Percentiles rank a stretch among this genome's conserved stretches.
These are phyloP conservation scores for Carollia perspicillata DNA, from an alignment of 2,113 vertebrate genomes.

Conservation along the genomic window DNA sequence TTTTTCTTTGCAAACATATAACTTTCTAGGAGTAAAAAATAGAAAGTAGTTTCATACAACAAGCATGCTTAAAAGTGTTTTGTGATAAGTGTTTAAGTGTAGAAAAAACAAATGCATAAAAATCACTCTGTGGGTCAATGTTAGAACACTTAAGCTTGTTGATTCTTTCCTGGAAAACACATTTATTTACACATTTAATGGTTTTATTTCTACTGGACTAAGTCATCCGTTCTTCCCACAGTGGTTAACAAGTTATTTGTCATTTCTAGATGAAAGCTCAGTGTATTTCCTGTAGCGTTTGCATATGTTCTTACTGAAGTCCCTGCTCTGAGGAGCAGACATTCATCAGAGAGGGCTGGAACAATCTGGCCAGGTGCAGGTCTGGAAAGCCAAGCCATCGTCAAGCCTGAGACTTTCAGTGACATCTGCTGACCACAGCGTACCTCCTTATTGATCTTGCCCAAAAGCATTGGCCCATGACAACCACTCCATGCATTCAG, in stretches of 20 bases:
- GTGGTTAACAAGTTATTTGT: constrained; percentile 9
- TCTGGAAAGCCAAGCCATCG: neutral
- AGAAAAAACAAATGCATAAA: constrained; percentile 29
- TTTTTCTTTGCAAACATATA: constrained; percentile 11
- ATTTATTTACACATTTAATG: constrained; percentile 18
- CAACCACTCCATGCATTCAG: neutral
- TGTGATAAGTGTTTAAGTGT: constrained; percentile 38
- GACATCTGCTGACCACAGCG: neutral
- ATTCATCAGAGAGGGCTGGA: neutral
- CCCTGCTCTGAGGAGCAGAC: neutral
- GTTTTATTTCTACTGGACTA: constrained; percentile 35
- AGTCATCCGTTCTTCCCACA: constrained; percentile 39
- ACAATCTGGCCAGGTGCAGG: neutral
- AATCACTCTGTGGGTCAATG: neutral
- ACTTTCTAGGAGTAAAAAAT: neutral
- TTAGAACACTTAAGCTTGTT: neutral
- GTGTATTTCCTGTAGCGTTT: neutral
- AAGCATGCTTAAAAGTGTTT: neutral
- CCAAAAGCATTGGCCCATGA: neutral
- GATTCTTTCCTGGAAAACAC: constrained; percentile 50
- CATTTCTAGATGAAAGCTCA: neutral
- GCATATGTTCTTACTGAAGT: neutral
- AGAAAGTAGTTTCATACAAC: neutral
- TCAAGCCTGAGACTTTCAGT: neutral
- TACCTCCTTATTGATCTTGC: neutral